Percentiles rank a stretch among this genome's conserved stretches.
Conservation (phyloP, 1,140 invertebrate genomes). For the Dendrolimus kikuchii region DNA sequence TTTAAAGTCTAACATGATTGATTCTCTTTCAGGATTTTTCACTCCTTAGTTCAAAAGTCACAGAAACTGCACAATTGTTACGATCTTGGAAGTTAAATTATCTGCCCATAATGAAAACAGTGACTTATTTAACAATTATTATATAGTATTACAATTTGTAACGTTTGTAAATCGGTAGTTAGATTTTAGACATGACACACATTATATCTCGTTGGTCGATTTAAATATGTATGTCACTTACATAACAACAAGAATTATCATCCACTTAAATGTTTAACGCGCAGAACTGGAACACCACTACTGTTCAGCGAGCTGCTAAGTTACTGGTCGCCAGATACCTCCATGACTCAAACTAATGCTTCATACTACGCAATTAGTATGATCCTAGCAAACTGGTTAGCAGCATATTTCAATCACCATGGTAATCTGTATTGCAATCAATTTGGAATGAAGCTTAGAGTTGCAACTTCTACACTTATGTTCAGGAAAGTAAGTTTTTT, state of each 20-base stretch:
- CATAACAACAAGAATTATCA: constrained; percentile 9
- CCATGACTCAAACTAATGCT: constrained; percentile 34
- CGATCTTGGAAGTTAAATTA: too few species aligned
- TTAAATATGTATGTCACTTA: not conserved
- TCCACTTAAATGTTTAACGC: constrained; percentile 18
- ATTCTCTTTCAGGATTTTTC: too few species aligned
- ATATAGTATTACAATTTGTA: too few species aligned
- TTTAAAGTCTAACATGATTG: too few species aligned
- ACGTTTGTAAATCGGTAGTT: too few species aligned
- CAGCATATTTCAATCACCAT: constrained; percentile 64
- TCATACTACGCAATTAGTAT: constrained; percentile 47
- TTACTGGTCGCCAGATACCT: constrained; percentile 65
- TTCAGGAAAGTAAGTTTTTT: constrained; percentile 74
- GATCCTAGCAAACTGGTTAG: constrained; percentile 41
- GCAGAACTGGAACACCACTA: constrained; percentile 66
- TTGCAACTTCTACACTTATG: constrained; percentile 75
- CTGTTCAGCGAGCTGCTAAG: constrained; percentile 71
- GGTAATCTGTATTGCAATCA: constrained; percentile 53
- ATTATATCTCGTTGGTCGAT: too few species aligned
- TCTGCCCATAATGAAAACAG: too few species aligned
- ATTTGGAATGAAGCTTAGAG: constrained; percentile 75
- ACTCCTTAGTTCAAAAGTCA: too few species aligned
- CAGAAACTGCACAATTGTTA: too few species aligned
- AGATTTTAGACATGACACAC: too few species aligned
- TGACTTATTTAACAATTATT: too few species aligned